Percentiles rank a stretch among this genome's conserved stretches.
Conservation (phyloP, 2,888 invertebrate genomes). For the Cryptocheilus praepositus region DNA sequence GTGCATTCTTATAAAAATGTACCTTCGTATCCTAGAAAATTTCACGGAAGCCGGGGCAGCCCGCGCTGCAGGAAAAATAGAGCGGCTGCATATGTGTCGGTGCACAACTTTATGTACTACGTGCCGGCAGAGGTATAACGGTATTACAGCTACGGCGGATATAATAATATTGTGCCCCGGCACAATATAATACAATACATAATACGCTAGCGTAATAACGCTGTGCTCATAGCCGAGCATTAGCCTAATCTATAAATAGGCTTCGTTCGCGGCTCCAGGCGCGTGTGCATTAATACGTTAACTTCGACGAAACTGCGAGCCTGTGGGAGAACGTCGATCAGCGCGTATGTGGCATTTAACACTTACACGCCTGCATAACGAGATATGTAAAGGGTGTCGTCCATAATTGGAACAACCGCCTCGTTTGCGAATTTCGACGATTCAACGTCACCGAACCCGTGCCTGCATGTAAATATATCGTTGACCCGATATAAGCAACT, state of each 20-base stretch:
- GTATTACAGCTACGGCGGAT: conserved; percentile 22
- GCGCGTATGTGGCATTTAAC: neutral
- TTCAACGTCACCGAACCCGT: too few species aligned
- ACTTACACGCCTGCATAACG: neutral
- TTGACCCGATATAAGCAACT: too few species aligned
- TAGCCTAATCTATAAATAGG: conserved; percentile 30
- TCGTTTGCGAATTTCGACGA: too few species aligned
- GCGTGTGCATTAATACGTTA: conserved; percentile 2
- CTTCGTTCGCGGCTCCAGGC: neutral
- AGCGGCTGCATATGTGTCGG: neutral
- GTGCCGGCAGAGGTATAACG: conserved; percentile 10
- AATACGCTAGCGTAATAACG: conserved; percentile 37
- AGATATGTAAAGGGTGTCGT: neutral
- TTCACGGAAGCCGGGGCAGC: conserved; percentile 6
- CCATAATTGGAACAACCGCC: too few species aligned
- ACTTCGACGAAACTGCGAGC: neutral
- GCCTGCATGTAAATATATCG: too few species aligned
- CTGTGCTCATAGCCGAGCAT: conserved; percentile 16
- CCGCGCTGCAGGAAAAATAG: conserved; percentile 1
- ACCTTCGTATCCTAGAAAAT: conserved; percentile 7
- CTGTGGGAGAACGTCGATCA: neutral
- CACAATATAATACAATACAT: conserved; percentile 14
- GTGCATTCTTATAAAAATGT: too few species aligned
- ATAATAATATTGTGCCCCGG: conserved; percentile 28
- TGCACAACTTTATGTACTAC: too few species aligned